Evolutionary conservation across 2,113 vertebrate species (phyloP).

Genomic region (Mirounga angustirostris): DNA sequence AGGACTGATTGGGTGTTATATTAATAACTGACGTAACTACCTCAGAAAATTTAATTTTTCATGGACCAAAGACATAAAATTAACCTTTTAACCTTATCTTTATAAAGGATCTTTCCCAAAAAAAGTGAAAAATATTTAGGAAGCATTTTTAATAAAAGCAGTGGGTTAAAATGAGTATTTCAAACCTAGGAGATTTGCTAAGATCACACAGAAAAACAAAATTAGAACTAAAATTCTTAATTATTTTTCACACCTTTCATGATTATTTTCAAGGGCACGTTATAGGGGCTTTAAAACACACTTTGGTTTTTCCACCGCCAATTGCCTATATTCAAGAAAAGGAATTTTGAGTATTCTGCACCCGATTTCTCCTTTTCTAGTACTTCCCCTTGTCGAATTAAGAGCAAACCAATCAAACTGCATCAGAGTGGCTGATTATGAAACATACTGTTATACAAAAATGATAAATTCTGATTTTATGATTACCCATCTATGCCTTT

Average conservation of each 20-base stretch:
- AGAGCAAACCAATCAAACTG: neutral
- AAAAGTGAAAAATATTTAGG: slow-evolving; percentile 12
- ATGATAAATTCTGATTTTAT: slow-evolving; percentile 26
- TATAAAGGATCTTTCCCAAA: slow-evolving; percentile 51
- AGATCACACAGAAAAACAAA: slow-evolving; percentile 16
- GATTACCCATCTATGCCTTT: neutral
- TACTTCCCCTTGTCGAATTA: neutral
- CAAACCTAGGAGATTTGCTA: neutral
- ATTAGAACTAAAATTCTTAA: slow-evolving; percentile 13
- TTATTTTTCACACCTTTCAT: neutral
- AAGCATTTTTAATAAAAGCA: slow-evolving; percentile 29
- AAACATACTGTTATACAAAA: neutral
- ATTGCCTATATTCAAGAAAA: neutral
- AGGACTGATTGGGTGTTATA: neutral
- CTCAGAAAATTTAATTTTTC: slow-evolving; percentile 63
- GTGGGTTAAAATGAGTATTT: neutral
- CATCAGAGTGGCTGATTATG: neutral
- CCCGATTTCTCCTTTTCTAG: neutral
- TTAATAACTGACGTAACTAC: slow-evolving; percentile 61
- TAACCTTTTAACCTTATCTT: slow-evolving; percentile 66
- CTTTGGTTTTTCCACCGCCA: neutral
- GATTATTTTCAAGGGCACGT: neutral
- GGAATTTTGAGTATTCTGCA: neutral
- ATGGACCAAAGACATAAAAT: slow-evolving; percentile 65
- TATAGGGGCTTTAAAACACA: neutral